Conservation (phyloP, 1,140 invertebrate genomes). For the Dendrolimus punctatus region DNA sequence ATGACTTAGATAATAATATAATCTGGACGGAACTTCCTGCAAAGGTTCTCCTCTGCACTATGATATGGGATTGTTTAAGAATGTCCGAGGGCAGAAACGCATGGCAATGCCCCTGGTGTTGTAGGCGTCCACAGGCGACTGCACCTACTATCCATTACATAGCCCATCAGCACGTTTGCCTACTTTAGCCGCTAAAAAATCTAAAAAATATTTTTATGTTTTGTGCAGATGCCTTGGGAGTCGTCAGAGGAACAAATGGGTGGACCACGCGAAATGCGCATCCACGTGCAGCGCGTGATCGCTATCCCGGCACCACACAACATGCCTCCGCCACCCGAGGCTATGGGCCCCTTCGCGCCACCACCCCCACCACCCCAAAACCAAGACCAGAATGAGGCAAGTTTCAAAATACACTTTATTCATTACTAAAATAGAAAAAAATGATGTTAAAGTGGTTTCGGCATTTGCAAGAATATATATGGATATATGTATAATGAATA, state of each 20-base stretch:
- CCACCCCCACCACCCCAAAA: slow-evolving; percentile 41
- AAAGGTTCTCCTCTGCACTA: too few relatives aligned
- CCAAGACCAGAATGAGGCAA: slow-evolving; percentile 52
- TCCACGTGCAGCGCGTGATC: slow-evolving; percentile 67
- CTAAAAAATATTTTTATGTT: slow-evolving; percentile 2
- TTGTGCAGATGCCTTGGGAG: slow-evolving; percentile 56
- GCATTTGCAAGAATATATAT: too few relatives aligned
- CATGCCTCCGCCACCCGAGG: slow-evolving; percentile 41
- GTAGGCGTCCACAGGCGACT: too few relatives aligned
- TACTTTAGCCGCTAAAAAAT: too few relatives aligned
- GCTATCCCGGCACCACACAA: slow-evolving; percentile 54
- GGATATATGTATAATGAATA: too few relatives aligned
- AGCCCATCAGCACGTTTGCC: too few relatives aligned
- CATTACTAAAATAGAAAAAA: too few relatives aligned
- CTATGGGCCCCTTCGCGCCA: slow-evolving; percentile 50
- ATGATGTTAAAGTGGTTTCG: too few relatives aligned
- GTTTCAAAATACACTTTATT: not conserved
- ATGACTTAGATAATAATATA: not conserved
- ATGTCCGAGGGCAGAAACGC: too few relatives aligned
- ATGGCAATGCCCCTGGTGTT: too few relatives aligned
- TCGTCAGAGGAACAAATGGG: slow-evolving; percentile 57
- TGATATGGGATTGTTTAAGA: too few relatives aligned
- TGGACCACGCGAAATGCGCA: slow-evolving; percentile 61
- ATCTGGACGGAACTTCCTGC: not conserved
- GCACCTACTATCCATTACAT: too few relatives aligned